Conservation (phyloP, 2,797 vertebrate genomes). For the Pangasius macronema region DNA sequence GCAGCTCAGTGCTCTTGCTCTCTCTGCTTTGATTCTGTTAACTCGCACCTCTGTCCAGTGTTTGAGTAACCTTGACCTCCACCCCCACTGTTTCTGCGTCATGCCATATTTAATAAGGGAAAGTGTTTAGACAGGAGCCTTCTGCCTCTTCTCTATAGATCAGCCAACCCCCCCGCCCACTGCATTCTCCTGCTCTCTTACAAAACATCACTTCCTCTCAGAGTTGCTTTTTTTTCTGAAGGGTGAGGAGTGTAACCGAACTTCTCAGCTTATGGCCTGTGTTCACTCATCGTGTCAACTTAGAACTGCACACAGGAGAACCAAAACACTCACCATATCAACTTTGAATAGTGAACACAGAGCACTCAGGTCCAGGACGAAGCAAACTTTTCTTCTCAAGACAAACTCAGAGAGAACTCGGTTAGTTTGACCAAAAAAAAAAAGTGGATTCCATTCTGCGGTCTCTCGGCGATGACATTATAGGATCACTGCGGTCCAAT, state of each 20-base stretch:
- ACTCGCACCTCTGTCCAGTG: conserved; percentile 52
- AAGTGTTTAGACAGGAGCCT: conserved; percentile 60
- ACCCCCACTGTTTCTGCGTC: conserved; percentile 54
- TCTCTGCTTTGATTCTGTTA: conserved; percentile 46
- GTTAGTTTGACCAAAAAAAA: conserved; percentile 24
- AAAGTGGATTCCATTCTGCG: conserved; percentile 35
- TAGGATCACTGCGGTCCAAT: conserved; percentile 51
- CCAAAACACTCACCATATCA: neutral
- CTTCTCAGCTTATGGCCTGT: conserved; percentile 49
- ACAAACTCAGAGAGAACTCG: neutral
- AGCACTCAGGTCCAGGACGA: neutral
- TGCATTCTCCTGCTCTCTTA: conserved; percentile 45
- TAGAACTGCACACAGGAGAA: conserved; percentile 18
- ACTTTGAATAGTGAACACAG: neutral
- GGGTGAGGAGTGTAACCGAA: conserved; percentile 42
- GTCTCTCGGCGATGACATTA: conserved; percentile 54
- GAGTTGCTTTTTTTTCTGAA: conserved; percentile 31
- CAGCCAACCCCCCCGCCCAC: conserved; percentile 30
- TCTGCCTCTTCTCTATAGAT: conserved; percentile 57
- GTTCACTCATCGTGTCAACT: conserved; percentile 32
- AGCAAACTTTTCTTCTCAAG: conserved; percentile 17
- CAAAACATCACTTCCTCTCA: conserved; percentile 51
- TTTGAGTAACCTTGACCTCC: conserved; percentile 62
- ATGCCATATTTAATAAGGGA: conserved; percentile 58
- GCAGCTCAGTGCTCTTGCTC: neutral